These are phyloP conservation scores for Mimas tiliae DNA, from an alignment of 2,888 invertebrate genomes.

Conservation along the genomic window DNA sequence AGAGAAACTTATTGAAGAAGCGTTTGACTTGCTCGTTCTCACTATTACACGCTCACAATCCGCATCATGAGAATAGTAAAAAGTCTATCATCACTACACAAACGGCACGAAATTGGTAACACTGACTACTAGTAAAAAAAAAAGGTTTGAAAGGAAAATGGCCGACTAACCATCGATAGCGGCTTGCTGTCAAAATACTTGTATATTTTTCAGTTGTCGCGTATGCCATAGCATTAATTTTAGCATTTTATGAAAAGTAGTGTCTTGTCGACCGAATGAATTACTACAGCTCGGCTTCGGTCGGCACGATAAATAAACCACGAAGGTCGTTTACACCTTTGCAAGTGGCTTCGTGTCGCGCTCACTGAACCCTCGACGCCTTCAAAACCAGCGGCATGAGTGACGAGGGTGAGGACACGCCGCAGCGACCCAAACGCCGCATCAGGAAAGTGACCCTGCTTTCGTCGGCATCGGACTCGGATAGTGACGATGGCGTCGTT, in stretches of 20 bases:
- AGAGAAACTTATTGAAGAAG: too few species aligned
- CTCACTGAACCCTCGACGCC: constrained; percentile 51
- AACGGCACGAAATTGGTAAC: background rate
- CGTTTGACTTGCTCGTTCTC: too few species aligned
- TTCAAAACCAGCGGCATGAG: constrained; percentile 67
- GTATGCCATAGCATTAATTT: constrained; percentile 52
- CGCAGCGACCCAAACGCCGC: constrained; percentile 65
- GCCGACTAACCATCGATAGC: constrained; percentile 77
- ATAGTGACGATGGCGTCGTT: constrained; percentile 75
- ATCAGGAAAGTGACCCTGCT: constrained; percentile 67
- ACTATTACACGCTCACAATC: too few species aligned
- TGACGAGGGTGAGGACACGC: constrained; percentile 72
- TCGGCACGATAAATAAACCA: constrained; percentile 52
- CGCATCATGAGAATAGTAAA: too few species aligned
- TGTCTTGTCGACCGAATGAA: constrained; percentile 60
- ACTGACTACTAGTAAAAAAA: constrained; percentile 34
- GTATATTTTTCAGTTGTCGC: constrained; percentile 59
- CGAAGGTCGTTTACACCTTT: constrained; percentile 79
- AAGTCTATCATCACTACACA: too few species aligned
- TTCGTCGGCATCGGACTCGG: constrained; percentile 69
- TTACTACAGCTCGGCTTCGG: constrained; percentile 47
- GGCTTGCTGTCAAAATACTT: constrained; percentile 84
- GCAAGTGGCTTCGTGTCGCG: constrained; percentile 74
- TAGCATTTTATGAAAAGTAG: constrained; percentile 49
- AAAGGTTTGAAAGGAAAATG: constrained; percentile 69